Conservation (phyloP, 2,113 vertebrate species). For the Amphiprion ocellaris region DNA sequence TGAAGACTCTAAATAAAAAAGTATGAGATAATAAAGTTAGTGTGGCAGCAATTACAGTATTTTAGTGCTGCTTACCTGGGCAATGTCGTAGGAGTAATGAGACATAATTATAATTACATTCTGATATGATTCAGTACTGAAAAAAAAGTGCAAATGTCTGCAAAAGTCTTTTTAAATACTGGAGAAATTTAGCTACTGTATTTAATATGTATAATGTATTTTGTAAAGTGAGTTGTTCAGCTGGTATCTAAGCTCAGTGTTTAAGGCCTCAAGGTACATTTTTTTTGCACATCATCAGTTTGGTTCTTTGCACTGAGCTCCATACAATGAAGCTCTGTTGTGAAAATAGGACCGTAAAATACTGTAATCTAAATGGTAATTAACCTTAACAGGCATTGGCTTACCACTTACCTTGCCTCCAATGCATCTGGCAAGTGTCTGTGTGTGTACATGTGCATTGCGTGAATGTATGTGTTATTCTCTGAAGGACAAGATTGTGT, state of each 20-base stretch:
- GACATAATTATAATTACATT: constrained; percentile 20
- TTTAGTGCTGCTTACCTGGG: background rate
- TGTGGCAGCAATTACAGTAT: background rate
- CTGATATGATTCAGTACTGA: constrained; percentile 6
- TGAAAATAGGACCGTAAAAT: constrained; percentile 53
- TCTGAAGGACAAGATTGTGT: constrained; percentile 39
- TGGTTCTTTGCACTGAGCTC: constrained; percentile 27
- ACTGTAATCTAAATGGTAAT: constrained; percentile 70
- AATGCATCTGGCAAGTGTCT: constrained; percentile 27
- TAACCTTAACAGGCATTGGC: constrained; percentile 63
- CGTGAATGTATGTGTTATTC: constrained; percentile 13
- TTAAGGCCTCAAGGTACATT: constrained; percentile 37
- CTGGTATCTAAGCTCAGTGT: constrained; percentile 43
- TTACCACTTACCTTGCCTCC: constrained; percentile 51
- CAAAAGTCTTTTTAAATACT: constrained; percentile 40
- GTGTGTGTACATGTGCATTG: constrained; percentile 14
- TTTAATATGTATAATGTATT: constrained; percentile 32
- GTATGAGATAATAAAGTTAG: background rate
- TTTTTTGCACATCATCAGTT: constrained; percentile 64
- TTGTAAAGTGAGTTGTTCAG: constrained; percentile 28
- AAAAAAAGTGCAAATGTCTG: constrained; percentile 32
- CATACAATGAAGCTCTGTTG: constrained; percentile 19
- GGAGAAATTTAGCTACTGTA: constrained; percentile 21
- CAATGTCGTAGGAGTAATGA: background rate
- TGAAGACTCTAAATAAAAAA: background rate